Evolutionary conservation across 2,797 vertebrate genomes (phyloP).

Genomic region (Rhinogobio ventralis): DNA sequence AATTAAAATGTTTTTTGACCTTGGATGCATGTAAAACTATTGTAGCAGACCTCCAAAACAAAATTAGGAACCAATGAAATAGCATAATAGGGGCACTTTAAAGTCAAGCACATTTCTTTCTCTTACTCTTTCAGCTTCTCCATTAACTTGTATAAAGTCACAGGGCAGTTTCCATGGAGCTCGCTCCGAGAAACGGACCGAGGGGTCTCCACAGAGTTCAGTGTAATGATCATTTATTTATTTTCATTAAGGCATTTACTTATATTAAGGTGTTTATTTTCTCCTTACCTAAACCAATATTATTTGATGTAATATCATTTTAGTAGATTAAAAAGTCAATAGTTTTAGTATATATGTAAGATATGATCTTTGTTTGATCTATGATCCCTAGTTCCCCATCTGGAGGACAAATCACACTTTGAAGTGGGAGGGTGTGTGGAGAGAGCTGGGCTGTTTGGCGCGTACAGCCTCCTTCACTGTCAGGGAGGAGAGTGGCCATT

Average conservation of each 20-base stretch:
- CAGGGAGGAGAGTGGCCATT: constrained; percentile 94
- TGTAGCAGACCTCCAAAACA: neutral
- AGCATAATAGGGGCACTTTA: neutral
- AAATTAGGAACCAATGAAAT: neutral
- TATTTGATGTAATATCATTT: neutral
- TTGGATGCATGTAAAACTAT: no score
- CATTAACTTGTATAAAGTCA: constrained; percentile 94
- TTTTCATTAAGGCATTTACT: neutral
- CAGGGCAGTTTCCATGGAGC: constrained; percentile 98
- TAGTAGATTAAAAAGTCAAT: neutral
- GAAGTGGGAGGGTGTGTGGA: constrained; percentile 97
- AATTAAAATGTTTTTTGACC: no score
- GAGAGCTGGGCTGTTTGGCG: constrained; percentile 92
- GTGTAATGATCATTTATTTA: constrained; percentile 77
- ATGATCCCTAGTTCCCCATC: constrained; percentile 86
- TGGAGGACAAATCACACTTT: constrained; percentile 93
- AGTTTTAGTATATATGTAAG: neutral
- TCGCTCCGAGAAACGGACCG: constrained; percentile 95
- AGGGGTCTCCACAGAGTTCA: constrained; percentile 90
- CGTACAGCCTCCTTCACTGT: constrained; percentile 93
- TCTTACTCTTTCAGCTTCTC: constrained; percentile 80
- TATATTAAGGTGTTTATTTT: neutral
- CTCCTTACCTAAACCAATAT: neutral
- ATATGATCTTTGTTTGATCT: constrained; percentile 9
- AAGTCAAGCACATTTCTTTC: neutral